Base-by-base conservation (phyloP, 1,140 invertebrate genomes). In the Pogonomyrmex barbatus region DNA sequence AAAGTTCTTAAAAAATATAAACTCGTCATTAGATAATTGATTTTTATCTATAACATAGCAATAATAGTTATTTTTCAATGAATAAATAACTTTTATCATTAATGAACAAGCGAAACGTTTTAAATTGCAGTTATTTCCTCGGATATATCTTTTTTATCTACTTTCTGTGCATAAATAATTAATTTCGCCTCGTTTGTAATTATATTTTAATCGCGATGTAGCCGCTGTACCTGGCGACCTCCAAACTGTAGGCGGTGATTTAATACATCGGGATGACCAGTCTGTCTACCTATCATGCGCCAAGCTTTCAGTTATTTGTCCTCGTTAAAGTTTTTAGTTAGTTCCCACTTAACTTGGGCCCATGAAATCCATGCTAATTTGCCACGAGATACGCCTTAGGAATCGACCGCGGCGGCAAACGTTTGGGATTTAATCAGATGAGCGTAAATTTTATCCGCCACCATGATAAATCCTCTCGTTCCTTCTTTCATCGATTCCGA, bases 361-460 rank as follows among this genome's bases (percentile, higher is more conserved):
- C 70, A 67, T 36, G 30, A 50, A 76, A 77, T 77, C 86, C 79
- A 84, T 65, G 88, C 89, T 90, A 90, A 90, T 90, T 90, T 88
- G 88, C 88, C 81, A 70, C 45, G 24, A 67, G 89, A 85, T 87
- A 79, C 56, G 85, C 85, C 85, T 75, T 71, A 83, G 60, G 71
- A 79, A 87, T 87, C 54, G 83, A 63, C 33, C 85, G 54, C 76
- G 77, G 75, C 70, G 84, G 58, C 10, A 33, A 77, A 76, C 85
- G 62, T 88, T 87, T 78, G 82, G 88, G 85, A 90, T 90, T 88
- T 90, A 90, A 90, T 90, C 89, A 90, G 89, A 90, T 90, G 88
- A 82, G 77, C 88, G 79, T 90, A 90, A 90, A 90, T 90, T 88
- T 88, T 50, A 85, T 81, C 75, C 56, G 63, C 75, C 58, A 30